These are phyloP conservation scores for Hyppa rectilinea DNA, from an alignment of 2,888 invertebrate genomes.

Conservation along the genomic window DNA sequence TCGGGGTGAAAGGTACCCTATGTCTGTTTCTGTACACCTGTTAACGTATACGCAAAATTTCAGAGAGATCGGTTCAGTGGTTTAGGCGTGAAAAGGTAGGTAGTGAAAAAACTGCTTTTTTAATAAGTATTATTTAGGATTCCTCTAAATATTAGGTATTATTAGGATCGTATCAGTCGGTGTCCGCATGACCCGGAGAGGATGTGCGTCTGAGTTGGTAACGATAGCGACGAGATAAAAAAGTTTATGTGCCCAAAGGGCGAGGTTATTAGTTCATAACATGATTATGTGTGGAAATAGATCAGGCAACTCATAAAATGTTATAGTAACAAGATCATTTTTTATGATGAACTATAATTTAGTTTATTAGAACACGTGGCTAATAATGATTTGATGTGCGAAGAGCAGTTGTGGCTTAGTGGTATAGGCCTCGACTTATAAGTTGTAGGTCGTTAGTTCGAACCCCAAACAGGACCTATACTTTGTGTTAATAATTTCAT, in stretches of 20 bases:
- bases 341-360: conserved; percentile 45
- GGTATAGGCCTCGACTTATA: too few species aligned
- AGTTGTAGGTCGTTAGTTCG: too few species aligned
- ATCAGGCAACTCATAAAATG: conserved; percentile 46
- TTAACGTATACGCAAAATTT: too few species aligned
- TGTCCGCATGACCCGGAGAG: conserved; percentile 35
- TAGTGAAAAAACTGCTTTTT: too few species aligned
- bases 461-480: too few species aligned
- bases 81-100: too few species aligned
- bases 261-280: conserved; percentile 64
- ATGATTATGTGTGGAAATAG: conserved; percentile 49
- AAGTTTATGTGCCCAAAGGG: conserved; percentile 64
- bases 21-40: too few species aligned
- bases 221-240: conserved; percentile 64
- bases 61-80: too few species aligned
- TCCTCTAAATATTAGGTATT: conserved; percentile 1
- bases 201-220: conserved; percentile 56
- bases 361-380: conserved; percentile 16
- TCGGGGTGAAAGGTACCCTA: too few species aligned
- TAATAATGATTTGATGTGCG: conserved; percentile 1
- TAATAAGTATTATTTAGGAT: too few species aligned
- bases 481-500: too few species aligned
- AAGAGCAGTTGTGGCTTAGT: too few species aligned
- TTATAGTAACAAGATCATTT: conserved; percentile 23
- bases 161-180: conserved; percentile 28